These are phyloP conservation scores for Lineus longissimus DNA, from an alignment of 1,140 invertebrate species.

Conservation along the genomic window DNA sequence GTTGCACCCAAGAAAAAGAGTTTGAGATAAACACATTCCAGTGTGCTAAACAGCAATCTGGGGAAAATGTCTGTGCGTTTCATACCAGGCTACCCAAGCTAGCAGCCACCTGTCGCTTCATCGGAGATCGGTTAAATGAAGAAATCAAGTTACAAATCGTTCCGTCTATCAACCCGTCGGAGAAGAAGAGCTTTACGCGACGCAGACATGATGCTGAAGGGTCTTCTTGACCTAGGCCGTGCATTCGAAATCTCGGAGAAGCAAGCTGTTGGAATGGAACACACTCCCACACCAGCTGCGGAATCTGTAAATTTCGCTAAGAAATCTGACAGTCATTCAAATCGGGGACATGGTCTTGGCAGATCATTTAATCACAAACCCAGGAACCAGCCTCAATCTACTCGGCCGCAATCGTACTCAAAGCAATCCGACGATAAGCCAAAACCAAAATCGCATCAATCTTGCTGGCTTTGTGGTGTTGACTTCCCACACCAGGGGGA, in stretches of 20 bases:
- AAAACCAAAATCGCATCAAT: too few relatives aligned
- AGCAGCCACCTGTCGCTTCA: slow-evolving; percentile 19
- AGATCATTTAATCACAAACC: slow-evolving; percentile 3
- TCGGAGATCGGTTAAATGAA: neutral
- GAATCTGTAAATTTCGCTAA: neutral
- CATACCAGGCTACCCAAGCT: slow-evolving; percentile 14
- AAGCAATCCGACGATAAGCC: too few relatives aligned
- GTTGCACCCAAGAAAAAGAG: slow-evolving; percentile 13
- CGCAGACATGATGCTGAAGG: slow-evolving; percentile 7
- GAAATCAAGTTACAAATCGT: slow-evolving; percentile 18
- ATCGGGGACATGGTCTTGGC: neutral
- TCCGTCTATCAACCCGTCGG: slow-evolving; percentile 4
- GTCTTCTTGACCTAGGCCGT: slow-evolving; percentile 2
- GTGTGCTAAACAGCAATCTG: neutral
- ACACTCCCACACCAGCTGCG: too few relatives aligned
- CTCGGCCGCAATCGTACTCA: too few relatives aligned
- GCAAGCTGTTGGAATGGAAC: neutral
- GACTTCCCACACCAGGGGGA: neutral
- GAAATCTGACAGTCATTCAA: neutral
- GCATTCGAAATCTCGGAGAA: slow-evolving; percentile 5
- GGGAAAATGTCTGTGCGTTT: slow-evolving; percentile 17
- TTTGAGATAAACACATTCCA: slow-evolving; percentile 15
- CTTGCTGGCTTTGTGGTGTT: too few relatives aligned
- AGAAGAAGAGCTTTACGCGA: slow-evolving; percentile 13
- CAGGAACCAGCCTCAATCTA: too few relatives aligned